Conservation (phyloP, 2,888 invertebrate species). For the Eristalis intricaria region DNA sequence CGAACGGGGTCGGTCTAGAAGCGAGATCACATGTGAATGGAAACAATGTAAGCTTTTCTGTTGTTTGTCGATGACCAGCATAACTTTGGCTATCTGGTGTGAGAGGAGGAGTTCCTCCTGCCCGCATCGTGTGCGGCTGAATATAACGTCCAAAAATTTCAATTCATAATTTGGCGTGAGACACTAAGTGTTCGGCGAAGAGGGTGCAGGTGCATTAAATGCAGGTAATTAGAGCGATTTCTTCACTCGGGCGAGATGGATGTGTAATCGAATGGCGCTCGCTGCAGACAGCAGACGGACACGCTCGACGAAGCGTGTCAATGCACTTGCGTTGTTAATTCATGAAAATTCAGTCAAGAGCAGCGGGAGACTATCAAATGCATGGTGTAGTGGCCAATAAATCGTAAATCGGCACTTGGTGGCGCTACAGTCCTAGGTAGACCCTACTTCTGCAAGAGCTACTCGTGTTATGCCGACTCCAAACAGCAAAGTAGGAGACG, state of each 20-base stretch:
- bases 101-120: neutral
- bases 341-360: neutral
- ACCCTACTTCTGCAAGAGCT: too few relatives aligned
- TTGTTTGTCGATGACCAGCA: neutral
- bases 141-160: neutral
- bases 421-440: too few relatives aligned
- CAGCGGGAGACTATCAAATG: neutral
- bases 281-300: neutral
- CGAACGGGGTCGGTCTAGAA: neutral
- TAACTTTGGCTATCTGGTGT: neutral
- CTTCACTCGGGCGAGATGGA: neutral
- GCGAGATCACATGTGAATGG: neutral
- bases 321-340: neutral
- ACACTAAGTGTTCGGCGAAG: neutral
- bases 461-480: too few relatives aligned
- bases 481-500: too few relatives aligned
- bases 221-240: slow-evolving; percentile 25
- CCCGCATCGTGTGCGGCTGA: neutral
- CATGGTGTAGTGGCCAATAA: too few relatives aligned
- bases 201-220: neutral
- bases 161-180: neutral
- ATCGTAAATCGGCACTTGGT: too few relatives aligned
- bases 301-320: slow-evolving; percentile 11
- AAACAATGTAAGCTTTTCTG: neutral
- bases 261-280: neutral